These are phyloP conservation scores for Achlya flavicornis DNA, from an alignment of 2,888 invertebrate genomes.

Conservation along the genomic window DNA sequence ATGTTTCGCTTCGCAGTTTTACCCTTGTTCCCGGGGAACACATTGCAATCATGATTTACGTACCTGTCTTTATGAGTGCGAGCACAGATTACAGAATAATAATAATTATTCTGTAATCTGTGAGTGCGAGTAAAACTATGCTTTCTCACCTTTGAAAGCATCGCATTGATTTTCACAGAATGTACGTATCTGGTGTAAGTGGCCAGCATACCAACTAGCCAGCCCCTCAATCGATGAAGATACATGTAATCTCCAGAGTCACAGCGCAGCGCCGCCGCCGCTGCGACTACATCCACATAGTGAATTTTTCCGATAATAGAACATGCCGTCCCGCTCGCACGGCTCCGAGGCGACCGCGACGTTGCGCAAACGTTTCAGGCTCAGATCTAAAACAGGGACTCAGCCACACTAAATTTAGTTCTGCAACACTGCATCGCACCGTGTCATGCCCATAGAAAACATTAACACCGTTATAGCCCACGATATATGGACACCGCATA, in stretches of 20 bases:
- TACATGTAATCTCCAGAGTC: conserved; percentile 2
- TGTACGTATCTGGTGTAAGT: not conserved
- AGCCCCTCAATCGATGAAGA: conserved; percentile 7
- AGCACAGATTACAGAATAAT: no score
- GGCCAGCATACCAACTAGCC: not conserved
- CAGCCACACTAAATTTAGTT: conserved; percentile 62
- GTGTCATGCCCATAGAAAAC: conserved; percentile 75
- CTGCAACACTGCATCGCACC: conserved; percentile 67
- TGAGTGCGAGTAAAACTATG: no score
- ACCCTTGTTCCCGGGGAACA: no score
- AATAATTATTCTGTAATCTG: no score
- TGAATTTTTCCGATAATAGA: conserved; percentile 81
- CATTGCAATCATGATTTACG: no score
- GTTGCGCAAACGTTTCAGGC: conserved; percentile 74
- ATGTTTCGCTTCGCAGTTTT: no score
- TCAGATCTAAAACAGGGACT: conserved; percentile 72
- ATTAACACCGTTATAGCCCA: conserved; percentile 64
- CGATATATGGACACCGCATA: conserved; percentile 80
- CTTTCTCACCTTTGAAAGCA: not conserved
- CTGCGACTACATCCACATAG: conserved; percentile 23
- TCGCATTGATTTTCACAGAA: not conserved
- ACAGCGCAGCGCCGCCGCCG: not conserved
- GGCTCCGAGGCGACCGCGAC: conserved; percentile 34
- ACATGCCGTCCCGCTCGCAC: conserved; percentile 61
- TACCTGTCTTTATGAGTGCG: no score